Conservation (phyloP, 2,888 invertebrate genomes). For the Protodeltote pygarga region DNA sequence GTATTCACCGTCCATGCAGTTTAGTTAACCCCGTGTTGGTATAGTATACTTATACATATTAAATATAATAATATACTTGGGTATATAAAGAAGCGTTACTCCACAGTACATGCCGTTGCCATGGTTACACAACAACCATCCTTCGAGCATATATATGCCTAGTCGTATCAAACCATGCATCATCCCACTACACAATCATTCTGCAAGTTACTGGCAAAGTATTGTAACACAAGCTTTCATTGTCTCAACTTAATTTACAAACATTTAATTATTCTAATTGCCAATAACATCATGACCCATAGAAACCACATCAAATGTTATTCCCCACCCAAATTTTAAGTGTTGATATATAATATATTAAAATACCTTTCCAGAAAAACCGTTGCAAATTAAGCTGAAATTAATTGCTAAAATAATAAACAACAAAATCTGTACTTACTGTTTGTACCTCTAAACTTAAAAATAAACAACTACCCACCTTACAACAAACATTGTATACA, state of each 20-base stretch:
- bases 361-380: too few relatives aligned
- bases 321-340: not conserved
- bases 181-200: conserved; percentile 24
- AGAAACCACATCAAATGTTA: not conserved
- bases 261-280: not conserved
- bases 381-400: conserved; percentile 37
- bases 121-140: not conserved
- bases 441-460: conserved; percentile 22
- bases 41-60: conserved; percentile 36
- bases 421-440: conserved; percentile 35
- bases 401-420: conserved; percentile 8
- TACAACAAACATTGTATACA: conserved; percentile 6
- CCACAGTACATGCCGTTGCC: conserved; percentile 15
- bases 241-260: conserved; percentile 39
- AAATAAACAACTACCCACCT: conserved; percentile 23
- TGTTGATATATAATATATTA: too few relatives aligned
- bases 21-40: conserved; percentile 30
- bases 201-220: conserved; percentile 11
- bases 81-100: conserved; percentile 40
- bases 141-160: not conserved
- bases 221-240: conserved; percentile 5
- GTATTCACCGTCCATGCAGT: conserved; percentile 33
- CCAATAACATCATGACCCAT: not conserved
- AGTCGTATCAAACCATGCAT: conserved; percentile 31
- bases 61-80: conserved; percentile 40